A percentile compares a stretch with the other conserved stretches of the same genome.
phyloP scores from a whole-genome alignment of 2,797 vertebrate genomes.

The Prunella strophiata region DNA sequence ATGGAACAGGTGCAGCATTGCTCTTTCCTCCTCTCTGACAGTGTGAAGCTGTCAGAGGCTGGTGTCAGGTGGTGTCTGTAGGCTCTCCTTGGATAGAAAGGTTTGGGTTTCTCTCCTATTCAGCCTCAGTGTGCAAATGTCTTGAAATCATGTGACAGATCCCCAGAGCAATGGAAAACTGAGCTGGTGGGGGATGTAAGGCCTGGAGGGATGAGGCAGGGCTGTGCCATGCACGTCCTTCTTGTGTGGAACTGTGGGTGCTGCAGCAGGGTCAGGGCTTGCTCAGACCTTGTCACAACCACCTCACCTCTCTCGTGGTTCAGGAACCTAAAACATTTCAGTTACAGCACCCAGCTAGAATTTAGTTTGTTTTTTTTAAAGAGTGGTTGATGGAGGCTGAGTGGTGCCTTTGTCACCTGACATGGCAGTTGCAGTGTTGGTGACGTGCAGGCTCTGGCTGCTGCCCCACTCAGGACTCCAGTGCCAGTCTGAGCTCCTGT shows the following conservation, averaged over 20 bases:
- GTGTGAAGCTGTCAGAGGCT: neutral
- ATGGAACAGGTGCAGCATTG: neutral
- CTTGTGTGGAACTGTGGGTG: fast-evolving
- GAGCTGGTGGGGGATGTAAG: neutral
- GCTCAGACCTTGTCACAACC: neutral
- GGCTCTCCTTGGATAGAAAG: neutral
- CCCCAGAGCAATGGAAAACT: neutral
- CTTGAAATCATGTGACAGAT: neutral
- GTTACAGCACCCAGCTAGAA: neutral
- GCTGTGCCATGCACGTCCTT: neutral
- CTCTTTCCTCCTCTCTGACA: neutral
- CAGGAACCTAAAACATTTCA: fast-evolving
- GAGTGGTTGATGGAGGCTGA: neutral
- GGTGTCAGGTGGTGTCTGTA: neutral
- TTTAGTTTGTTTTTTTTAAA: neutral
- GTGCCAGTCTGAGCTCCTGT: neutral
- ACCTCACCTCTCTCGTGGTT: fast-evolving
- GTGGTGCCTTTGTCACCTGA: neutral
- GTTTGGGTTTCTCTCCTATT: neutral
- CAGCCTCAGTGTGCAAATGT: neutral
- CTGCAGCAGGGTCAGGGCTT: neutral
- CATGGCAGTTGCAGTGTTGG: fast-evolving
- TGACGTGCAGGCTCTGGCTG: neutral
- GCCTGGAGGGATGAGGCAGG: neutral
- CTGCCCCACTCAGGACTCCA: neutral